phyloP scores from a whole-genome alignment of 2,797 vertebrate genomes.

The Anniella stebbinsi region DNA sequence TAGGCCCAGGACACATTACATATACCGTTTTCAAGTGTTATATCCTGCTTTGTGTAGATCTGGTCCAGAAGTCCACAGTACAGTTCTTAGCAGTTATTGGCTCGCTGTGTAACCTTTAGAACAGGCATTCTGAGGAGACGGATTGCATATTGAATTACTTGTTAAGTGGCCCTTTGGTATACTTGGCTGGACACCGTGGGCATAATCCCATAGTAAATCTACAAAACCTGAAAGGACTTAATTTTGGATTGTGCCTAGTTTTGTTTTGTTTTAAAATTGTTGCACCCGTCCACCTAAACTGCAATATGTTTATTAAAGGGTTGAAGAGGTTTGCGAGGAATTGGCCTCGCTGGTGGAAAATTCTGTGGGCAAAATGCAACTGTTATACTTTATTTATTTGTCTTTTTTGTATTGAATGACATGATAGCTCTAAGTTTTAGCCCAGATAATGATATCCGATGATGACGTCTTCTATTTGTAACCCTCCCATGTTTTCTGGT shows the following conservation, averaged over 20 bases:
- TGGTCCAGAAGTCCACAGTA: background rate
- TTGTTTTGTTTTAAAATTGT: background rate
- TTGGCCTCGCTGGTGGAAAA: conserved; percentile 31
- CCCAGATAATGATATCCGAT: background rate
- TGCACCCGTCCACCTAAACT: conserved; percentile 46
- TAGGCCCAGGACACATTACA: too few relatives aligned
- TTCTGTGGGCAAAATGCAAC: too few relatives aligned
- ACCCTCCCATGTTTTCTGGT: background rate
- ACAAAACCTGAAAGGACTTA: background rate
- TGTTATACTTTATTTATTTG: too few relatives aligned
- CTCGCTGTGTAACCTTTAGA: background rate
- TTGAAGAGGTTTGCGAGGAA: conserved; percentile 38
- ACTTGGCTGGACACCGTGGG: background rate
- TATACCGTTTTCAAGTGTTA: too few relatives aligned
- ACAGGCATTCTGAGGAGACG: background rate
- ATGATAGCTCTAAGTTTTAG: too few relatives aligned
- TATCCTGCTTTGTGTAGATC: too few relatives aligned
- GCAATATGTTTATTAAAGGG: conserved; percentile 24
- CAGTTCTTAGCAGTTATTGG: background rate
- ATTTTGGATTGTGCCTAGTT: background rate
- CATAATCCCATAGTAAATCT: background rate
- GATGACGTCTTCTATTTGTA: background rate
- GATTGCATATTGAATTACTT: conserved; percentile 12
- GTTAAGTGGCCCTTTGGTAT: background rate
- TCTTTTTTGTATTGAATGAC: too few relatives aligned